These are phyloP conservation scores for Triops cancriformis DNA, from an alignment of 1,140 invertebrate genomes.

Conservation along the genomic window DNA sequence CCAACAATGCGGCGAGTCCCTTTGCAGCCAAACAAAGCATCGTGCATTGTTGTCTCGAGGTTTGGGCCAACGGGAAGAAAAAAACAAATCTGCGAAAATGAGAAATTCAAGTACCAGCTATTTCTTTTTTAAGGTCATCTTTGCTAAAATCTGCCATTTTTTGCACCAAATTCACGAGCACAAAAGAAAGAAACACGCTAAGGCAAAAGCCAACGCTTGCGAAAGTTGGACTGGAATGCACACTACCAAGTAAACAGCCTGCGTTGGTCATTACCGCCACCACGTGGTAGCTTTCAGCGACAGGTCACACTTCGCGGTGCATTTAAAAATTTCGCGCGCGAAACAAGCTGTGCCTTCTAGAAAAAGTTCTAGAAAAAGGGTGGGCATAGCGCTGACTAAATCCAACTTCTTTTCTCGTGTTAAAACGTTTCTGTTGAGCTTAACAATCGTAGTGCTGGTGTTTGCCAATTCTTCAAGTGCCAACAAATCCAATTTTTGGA, in stretches of 20 bases:
- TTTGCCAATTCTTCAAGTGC: too few relatives aligned
- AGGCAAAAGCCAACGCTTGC: not conserved
- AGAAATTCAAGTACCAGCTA: constrained; percentile 50
- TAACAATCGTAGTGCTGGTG: not conserved
- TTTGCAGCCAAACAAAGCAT: not conserved
- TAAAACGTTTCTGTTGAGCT: too few relatives aligned
- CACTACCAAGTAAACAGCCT: not conserved
- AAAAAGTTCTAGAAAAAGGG: not conserved
- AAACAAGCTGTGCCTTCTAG: not conserved
- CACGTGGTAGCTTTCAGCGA: not conserved
- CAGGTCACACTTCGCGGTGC: not conserved
- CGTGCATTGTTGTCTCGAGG: too few relatives aligned
- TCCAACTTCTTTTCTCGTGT: not conserved
- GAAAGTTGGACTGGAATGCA: constrained; percentile 8
- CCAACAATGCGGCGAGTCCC: not conserved
- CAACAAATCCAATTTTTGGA: too few relatives aligned
- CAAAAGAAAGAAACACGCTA: not conserved
- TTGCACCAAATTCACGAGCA: constrained; percentile 1
- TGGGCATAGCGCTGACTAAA: not conserved
- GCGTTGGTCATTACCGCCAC: not conserved
- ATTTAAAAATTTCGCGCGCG: not conserved
- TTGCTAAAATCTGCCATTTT: constrained; percentile 58
- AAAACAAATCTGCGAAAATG: not conserved
- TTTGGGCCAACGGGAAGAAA: not conserved
- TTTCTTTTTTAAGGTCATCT: constrained; percentile 58